Base-by-base conservation (phyloP, 2,888 invertebrate genomes). In the Ashinkailepas kermadecensis region DNA sequence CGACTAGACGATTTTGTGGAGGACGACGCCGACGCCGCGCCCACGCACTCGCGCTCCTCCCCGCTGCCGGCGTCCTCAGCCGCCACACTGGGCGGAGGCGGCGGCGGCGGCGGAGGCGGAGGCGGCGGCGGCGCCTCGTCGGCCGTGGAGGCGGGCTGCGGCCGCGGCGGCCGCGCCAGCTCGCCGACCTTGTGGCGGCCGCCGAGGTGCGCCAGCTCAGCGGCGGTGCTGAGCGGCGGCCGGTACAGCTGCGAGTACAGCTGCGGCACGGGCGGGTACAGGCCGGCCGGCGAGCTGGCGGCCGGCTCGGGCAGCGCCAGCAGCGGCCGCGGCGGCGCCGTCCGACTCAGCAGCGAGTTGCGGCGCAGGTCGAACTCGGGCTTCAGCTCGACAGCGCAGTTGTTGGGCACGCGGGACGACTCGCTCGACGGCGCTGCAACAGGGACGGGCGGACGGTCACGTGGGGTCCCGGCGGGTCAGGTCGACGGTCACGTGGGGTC, bases 141-240 rank as follows among this genome's bases (percentile, higher is more conserved):
- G n/a, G 23, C 67, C 23, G 67, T 12, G 8, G 67, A 54, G 70
- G 39, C 70, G 39, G 39, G 70, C 39, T 4, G 39, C 39, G 54
- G 39, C 70, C 12, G 70, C 39, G 39, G 39, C 39, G 54, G 39
- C 70, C 12, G 70, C 39, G 39, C n/a, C 70, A 25, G 67, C 67
- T 39, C 21, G 67, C 70, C 11, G 70, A 12, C 70, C 39, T 6
- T 54, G 7, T 6, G 70, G 54, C 70, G 8, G 70, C 70, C 70
- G 39, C 54, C 39, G 39, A 54, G 39, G 12, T 2, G 59, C 15
- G 70, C 70, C 70, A 70, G 70, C 18, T 70, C 70, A 0, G 39
- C 95, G 84, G 96, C 97, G 84, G 97, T 96, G 86, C 92, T 90
- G 85, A 95, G 93, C 85, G 97, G 90, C 88, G 95, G 95, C n/a